These are phyloP conservation scores for Gambelia wislizenii DNA, from an alignment of 2,797 vertebrate genomes.

Conservation along the genomic window DNA sequence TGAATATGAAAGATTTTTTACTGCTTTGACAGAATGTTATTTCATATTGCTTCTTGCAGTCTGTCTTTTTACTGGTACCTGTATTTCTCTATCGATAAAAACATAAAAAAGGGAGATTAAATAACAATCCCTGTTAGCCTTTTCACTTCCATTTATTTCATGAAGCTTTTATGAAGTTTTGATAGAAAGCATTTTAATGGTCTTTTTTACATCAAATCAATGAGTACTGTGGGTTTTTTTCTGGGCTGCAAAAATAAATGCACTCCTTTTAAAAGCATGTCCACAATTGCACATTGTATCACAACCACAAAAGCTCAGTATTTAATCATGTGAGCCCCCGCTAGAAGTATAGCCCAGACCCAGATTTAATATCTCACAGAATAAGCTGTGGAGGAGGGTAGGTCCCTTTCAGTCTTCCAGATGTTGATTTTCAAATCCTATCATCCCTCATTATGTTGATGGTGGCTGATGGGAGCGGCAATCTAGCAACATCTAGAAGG, in stretches of 20 bases:
- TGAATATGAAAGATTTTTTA: background rate
- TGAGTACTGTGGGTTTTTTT: conserved; percentile 3
- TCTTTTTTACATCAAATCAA: background rate
- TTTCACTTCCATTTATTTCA: conserved; percentile 25
- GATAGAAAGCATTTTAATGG: conserved; percentile 14
- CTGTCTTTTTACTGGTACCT: conserved; percentile 12
- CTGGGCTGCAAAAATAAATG: conserved; percentile 2
- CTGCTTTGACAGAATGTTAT: background rate
- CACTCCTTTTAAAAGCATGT: background rate
- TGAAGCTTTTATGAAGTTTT: conserved; percentile 24
- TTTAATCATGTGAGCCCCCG: too few relatives aligned
- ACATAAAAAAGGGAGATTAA: background rate
- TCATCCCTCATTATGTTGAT: background rate
- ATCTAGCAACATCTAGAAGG: background rate
- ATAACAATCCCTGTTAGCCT: background rate
- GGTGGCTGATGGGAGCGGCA: background rate
- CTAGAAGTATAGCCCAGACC: background rate
- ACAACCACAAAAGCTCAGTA: background rate
- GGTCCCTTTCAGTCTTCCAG: background rate
- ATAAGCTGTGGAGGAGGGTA: background rate
- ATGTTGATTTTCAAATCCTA: background rate
- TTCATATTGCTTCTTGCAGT: conserved; percentile 17
- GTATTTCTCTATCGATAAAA: conserved; percentile 22
- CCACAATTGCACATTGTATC: background rate
- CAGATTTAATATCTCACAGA: background rate